phyloP scores from a whole-genome alignment of 2,797 vertebrate species.

The Enteromius viviparus region DNA sequence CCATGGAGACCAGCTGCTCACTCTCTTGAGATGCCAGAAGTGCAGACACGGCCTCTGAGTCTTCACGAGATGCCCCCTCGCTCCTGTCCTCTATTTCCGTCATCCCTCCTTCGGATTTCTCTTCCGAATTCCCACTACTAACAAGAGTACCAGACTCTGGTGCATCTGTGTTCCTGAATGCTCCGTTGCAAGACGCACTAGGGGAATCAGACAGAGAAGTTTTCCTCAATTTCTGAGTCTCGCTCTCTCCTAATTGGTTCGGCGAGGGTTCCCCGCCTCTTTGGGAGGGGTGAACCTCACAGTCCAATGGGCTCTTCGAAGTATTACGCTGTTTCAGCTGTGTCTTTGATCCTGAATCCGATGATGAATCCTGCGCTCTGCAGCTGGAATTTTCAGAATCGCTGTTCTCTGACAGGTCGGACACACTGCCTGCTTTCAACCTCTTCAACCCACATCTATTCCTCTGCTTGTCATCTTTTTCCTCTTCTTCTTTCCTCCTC shows the following conservation, averaged over 20 bases:
- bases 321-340: slow-evolving; percentile 85
- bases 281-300: slow-evolving; percentile 61
- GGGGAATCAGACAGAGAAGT: slow-evolving; percentile 14
- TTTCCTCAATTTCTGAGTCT: slow-evolving; percentile 44
- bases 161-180: slow-evolving; percentile 25
- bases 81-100: slow-evolving; percentile 39
- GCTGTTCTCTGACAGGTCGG: slow-evolving; percentile 91
- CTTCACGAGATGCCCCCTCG: slow-evolving; percentile 77
- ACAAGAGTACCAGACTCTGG: slow-evolving; percentile 2
- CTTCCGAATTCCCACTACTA: slow-evolving; percentile 40
- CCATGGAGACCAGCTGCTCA: slow-evolving; percentile 70
- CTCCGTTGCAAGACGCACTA: slow-evolving; percentile 34
- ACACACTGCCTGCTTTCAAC: slow-evolving; percentile 75
- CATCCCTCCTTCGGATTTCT: slow-evolving; percentile 1
- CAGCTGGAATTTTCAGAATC: slow-evolving; percentile 91
- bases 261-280: slow-evolving; percentile 61
- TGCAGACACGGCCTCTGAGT: slow-evolving; percentile 83
- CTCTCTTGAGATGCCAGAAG: slow-evolving; percentile 85
- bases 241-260: slow-evolving; percentile 32
- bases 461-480: slow-evolving; percentile 78
- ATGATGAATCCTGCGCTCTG: slow-evolving; percentile 85
- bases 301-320: slow-evolving; percentile 80
- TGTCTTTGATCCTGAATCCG: slow-evolving; percentile 88
- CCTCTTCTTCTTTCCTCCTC: slow-evolving; percentile 90
- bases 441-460: slow-evolving; percentile 79